Evolutionary conservation across 1,140 invertebrate species (phyloP).

Genomic region (Trachymyrmex septentrionalis): DNA sequence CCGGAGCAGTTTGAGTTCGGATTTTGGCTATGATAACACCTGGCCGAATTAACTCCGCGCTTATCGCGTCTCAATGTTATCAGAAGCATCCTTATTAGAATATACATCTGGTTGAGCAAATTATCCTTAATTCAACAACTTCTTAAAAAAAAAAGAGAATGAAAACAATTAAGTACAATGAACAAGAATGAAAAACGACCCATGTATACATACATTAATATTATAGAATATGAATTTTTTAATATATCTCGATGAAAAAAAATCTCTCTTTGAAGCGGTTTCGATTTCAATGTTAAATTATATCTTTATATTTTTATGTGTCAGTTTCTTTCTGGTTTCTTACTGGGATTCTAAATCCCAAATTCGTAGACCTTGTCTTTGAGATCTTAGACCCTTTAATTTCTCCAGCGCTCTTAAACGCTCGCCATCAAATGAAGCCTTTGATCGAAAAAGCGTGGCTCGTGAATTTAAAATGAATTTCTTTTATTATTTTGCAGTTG

Average conservation of each 20-base stretch:
- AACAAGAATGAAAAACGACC: not conserved
- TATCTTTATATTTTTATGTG: not conserved
- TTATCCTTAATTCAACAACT: conserved; percentile 1
- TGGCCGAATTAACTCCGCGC: conserved; percentile 47
- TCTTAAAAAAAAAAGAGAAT: not conserved
- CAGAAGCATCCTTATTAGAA: not conserved
- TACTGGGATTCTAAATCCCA: not conserved
- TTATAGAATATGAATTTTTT: too few relatives aligned
- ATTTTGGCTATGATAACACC: conserved; percentile 50
- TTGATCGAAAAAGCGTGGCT: conserved; percentile 51
- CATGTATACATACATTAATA: too few relatives aligned
- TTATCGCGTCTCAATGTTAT: conserved; percentile 35
- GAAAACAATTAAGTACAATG: too few relatives aligned
- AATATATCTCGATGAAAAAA: not conserved
- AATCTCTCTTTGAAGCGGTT: not conserved
- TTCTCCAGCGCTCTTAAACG: conserved; percentile 30
- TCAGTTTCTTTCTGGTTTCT: not conserved
- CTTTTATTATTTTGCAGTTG: conserved; percentile 53
- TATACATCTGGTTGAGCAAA: not conserved
- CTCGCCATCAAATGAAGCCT: conserved; percentile 21
- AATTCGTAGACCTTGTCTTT: conserved; percentile 32
- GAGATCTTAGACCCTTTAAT: not conserved
- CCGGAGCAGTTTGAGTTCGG: conserved; percentile 64
- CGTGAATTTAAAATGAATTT: conserved; percentile 63
- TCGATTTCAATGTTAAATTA: not conserved